A percentile compares a stretch with the other conserved stretches of the same genome.
Evolutionary conservation across 2,113 vertebrate genomes (phyloP).

Genomic region (Bucco capensis): DNA sequence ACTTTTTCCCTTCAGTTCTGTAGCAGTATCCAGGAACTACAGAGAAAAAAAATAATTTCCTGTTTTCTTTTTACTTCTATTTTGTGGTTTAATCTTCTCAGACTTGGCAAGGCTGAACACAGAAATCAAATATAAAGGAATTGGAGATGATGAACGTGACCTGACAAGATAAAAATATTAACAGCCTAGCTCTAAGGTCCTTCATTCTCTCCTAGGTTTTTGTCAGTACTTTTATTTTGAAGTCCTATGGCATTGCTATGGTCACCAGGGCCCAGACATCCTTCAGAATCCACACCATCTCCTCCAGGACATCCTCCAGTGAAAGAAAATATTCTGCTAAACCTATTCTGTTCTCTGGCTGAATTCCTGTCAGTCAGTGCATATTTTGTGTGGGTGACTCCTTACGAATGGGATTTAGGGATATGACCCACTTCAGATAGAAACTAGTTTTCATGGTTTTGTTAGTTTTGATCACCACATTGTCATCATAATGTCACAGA

Average conservation of each 20-base stretch:
- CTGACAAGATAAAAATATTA: background rate
- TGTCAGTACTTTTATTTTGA: background rate
- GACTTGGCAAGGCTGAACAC: background rate
- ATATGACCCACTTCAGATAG: background rate
- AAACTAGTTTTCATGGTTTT: background rate
- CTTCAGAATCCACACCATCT: background rate
- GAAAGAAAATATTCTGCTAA: background rate
- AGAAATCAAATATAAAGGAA: background rate
- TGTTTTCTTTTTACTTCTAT: background rate
- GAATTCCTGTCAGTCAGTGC: background rate
- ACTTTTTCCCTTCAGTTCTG: background rate
- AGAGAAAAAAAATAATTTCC: background rate
- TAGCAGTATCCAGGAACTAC: background rate
- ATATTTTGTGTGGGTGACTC: background rate
- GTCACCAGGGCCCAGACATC: background rate
- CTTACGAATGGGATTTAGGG: background rate
- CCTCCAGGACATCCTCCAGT: background rate
- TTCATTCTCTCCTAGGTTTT: background rate
- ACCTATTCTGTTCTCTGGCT: background rate
- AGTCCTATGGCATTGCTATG: fast-evolving
- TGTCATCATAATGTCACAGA: background rate
- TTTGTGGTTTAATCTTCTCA: background rate
- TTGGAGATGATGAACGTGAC: background rate
- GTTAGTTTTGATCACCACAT: background rate
- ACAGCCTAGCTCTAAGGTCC: background rate